A percentile compares a stretch with the other conserved stretches of the same genome.
These are phyloP conservation scores for Gymnothorax reevesii DNA, from an alignment of 2,797 vertebrate genomes.

Conservation along the genomic window DNA sequence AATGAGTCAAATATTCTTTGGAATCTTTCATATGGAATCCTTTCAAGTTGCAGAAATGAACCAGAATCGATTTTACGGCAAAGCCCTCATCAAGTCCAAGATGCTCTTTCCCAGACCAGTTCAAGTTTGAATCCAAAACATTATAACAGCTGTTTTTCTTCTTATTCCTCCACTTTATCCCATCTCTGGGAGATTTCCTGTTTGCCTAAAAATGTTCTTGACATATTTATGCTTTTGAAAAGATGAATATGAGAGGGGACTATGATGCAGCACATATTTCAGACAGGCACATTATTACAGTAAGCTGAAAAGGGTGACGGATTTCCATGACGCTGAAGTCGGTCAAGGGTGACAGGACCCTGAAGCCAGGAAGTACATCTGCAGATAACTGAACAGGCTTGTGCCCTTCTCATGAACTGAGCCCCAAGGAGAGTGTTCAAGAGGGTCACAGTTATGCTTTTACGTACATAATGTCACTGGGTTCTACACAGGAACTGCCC, in stretches of 20 bases:
- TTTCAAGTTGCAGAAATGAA: background rate
- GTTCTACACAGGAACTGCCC: background rate
- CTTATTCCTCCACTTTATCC: conserved; percentile 45
- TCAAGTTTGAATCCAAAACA: conserved; percentile 57
- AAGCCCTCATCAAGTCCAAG: conserved; percentile 27
- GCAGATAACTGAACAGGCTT: background rate
- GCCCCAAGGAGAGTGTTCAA: background rate
- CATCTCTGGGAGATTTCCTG: conserved; percentile 62
- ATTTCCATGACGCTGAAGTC: conserved; percentile 51
- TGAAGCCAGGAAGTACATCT: conserved; percentile 14
- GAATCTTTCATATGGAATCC: background rate
- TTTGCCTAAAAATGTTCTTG: conserved; percentile 65
- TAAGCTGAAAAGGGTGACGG: conserved; percentile 29
- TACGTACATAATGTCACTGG: background rate
- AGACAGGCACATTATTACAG: conserved; percentile 13
- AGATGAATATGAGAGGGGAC: conserved; percentile 48
- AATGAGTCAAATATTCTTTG: background rate
- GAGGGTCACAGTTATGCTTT: background rate
- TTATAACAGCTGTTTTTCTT: conserved; percentile 51
- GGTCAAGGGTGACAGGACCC: background rate
- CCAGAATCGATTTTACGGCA: background rate
- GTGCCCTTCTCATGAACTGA: background rate
- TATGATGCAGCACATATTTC: background rate
- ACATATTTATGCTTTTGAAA: conserved; percentile 55
- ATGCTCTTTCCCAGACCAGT: conserved; percentile 60